A percentile compares a stretch with the other conserved stretches of the same genome.
Conservation (phyloP, 2,888 invertebrate species). For the Gymnocheta viridis region DNA sequence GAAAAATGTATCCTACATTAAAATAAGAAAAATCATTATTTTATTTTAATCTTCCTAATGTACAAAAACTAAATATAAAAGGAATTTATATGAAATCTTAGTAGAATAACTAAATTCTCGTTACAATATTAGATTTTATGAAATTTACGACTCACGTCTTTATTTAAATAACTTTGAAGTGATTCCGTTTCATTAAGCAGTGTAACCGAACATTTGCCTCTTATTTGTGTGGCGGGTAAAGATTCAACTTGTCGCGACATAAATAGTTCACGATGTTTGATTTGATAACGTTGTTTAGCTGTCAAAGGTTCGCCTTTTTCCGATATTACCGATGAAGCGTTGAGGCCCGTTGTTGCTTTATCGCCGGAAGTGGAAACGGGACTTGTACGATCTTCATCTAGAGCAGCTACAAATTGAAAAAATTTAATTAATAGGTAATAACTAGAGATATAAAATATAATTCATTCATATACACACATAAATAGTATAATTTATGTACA, state of each 20-base stretch:
- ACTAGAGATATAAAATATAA: background rate
- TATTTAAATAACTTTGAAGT: constrained; percentile 96
- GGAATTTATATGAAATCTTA: background rate
- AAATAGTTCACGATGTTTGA: constrained; percentile 99
- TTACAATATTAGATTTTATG: constrained; percentile 58
- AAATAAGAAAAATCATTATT: constrained; percentile 13
- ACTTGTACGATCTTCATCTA: constrained; percentile 86
- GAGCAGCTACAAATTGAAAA: constrained; percentile 84
- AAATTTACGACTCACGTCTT: constrained; percentile 89
- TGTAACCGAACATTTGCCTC: constrained; percentile 99
- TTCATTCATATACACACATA: constrained; percentile 2
- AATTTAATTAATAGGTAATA: constrained; percentile 22
- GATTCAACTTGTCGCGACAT: constrained; percentile 98
- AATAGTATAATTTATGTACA: constrained; percentile 4
- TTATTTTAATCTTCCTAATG: background rate
- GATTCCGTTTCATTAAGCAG: constrained; percentile 99
- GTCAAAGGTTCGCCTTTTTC: constrained; percentile 86
- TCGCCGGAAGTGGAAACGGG: constrained; percentile 77
- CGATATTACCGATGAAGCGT: constrained; percentile 71
- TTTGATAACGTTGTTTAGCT: constrained; percentile 95
- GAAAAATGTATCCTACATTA: constrained; percentile 97
- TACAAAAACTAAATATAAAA: background rate
- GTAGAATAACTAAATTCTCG: background rate
- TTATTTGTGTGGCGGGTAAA: constrained; percentile 98
- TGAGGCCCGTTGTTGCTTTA: constrained; percentile 72